Evolutionary conservation across 2,113 vertebrate genomes (phyloP), one percentile per base, ranked within the genome.

Genomic region (Prochilodus magdalenae): DNA sequence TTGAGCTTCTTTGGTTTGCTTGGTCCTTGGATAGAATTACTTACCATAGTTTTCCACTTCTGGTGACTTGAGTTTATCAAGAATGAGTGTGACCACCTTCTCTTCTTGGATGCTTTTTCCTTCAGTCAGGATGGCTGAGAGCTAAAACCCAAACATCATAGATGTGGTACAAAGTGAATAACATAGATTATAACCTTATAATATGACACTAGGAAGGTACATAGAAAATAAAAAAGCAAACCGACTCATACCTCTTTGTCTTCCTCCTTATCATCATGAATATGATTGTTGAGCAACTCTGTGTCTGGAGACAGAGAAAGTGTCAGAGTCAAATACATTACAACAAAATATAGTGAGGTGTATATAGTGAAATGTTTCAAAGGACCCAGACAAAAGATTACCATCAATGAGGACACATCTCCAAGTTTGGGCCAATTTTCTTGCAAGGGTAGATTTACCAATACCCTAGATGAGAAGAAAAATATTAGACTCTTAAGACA

Each of bases 1-100:
- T 53, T 53, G 2, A 12, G 8, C 7, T 49, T 7, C 1, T 51
- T 51, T 51, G 49, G 49, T 18, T 51, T 16, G 49, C 49, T 51
- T 51, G 49, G 49, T 5, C 14, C 18, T 72, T 72, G 55, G 11
- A 49, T 16, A 8, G 24, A 6, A 67, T n/a, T 26, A 8, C 6
- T 73, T 93, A 98, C 98, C 98, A 80, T 95, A 96, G 90, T 99
- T 97, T 80, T 93, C 81, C 79, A 96, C 94, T 88, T 98, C 94
- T 78, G 90, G 80, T 30, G 96, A 96, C 14, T 94, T 93, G 44
- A 95, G 91, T 77, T 92, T 97, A 62, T 92, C 91, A 65, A 96
- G 65, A 85, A 99, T 92, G 81, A 99, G 88, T 86, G 95, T 87
- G 15, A 91, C 85, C 82, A 99, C 86, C 53, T 95, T 83, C 85